Percentiles rank a stretch among this genome's conserved stretches.
Conservation (phyloP, 2,797 vertebrate genomes). For the Syncerus caffer region DNA sequence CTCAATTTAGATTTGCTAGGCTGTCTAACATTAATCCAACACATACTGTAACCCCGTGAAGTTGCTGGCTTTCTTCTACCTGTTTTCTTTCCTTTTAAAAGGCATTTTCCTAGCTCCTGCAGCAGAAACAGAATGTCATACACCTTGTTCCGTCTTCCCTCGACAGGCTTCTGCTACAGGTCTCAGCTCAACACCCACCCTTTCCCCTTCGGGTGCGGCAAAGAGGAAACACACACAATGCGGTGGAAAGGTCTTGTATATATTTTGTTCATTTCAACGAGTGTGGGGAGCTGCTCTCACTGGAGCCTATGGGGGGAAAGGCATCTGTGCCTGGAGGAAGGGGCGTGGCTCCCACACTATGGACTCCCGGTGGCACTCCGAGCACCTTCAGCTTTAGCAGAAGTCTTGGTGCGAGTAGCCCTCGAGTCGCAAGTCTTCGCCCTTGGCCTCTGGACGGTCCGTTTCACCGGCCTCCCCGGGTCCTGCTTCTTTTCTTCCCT, state of each 20-base stretch:
- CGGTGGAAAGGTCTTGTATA: not conserved
- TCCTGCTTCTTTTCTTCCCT: not conserved
- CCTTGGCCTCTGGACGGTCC: not conserved
- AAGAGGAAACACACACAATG: not conserved
- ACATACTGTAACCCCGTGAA: not conserved
- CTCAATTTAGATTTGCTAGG: not conserved
- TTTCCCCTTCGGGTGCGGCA: not conserved
- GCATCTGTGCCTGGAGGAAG: not conserved
- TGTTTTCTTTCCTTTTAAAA: not conserved
- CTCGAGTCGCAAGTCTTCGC: not conserved
- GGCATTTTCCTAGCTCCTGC: not conserved
- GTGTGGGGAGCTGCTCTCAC: not conserved
- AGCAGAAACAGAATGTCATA: not conserved
- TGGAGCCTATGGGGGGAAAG: not conserved
- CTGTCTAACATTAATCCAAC: not conserved
- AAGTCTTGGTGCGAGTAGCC: not conserved
- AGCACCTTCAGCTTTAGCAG: not conserved
- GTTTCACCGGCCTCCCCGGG: not conserved
- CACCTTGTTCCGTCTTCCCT: not conserved
- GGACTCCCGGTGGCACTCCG: rapidly evolving
- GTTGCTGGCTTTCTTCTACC: not conserved
- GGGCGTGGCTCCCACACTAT: not conserved
- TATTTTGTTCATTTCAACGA: not conserved
- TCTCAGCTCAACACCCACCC: not conserved
- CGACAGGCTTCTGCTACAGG: too few species aligned